Base-by-base conservation (phyloP, 1,140 invertebrate genomes). In the Potamilus streckersoni region DNA sequence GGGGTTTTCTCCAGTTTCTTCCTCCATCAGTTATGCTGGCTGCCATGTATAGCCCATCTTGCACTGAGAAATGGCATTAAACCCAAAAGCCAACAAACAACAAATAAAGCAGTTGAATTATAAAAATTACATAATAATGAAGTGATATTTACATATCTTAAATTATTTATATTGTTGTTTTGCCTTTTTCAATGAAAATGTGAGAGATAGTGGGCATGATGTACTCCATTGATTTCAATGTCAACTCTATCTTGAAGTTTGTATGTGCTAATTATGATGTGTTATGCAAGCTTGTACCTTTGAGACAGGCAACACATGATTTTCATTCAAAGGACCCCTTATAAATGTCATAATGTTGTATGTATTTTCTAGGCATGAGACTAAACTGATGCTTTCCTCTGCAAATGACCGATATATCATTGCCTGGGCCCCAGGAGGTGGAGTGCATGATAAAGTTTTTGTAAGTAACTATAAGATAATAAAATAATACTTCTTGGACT, bases 361-460 rank as follows among this genome's bases (percentile, higher is more conserved):
- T 79, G 27, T 69, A 57, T 72, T 66, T 74, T 70, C 59, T 75
- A 89, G 88, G 88, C 55, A 77, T 64, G 84, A 85, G 71, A 74
- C 81, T 12, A 89, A 88, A 72, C 60, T 88, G 60, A 82, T 88
- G 78, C 71, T 89, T 17, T 89, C 88, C 23, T 81, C 87, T 66
- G 85, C 85, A 16, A 89, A 87, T 82, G 88, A 89, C 84, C 84
- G 86, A 12, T 69, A 83, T 67, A 83, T 89, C 31, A 74, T 89
- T 64, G 86, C 82, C 2, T 89, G 88, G 88, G 83, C 84, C 14
- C 79, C 86, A 15, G 86, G 86, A 58, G 86, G 86, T 23, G 80
- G 82, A 11, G 79, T 86, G 1, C 73, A 73, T 72, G 88, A 89
- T 71, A 82, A 59, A 74, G 84, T 89, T 27, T 74, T 80, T 71